Conservation (phyloP, 2,113 vertebrate genomes). For the Ptyas mucosa region DNA sequence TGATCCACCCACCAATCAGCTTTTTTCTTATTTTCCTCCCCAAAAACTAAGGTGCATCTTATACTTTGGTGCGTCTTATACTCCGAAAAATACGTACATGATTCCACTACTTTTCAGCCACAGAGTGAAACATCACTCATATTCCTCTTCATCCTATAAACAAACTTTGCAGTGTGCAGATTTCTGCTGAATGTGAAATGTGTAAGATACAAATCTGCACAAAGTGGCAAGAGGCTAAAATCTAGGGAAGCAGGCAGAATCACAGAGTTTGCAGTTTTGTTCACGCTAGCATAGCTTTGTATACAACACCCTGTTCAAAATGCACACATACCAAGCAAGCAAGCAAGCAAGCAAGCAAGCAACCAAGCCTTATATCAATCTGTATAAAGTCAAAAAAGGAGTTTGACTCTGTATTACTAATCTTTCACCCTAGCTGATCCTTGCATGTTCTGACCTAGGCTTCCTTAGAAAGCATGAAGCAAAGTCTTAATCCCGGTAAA, state of each 20-base stretch:
- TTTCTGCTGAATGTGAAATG: not conserved
- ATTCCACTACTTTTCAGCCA: not conserved
- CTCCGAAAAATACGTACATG: not conserved
- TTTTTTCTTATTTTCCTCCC: no score
- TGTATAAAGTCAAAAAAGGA: not conserved
- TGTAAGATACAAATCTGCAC: not conserved
- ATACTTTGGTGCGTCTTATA: no score
- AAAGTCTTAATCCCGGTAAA: no score
- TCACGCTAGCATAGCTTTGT: not conserved
- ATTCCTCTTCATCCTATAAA: not conserved
- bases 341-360: not conserved
- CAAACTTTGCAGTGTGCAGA: not conserved
- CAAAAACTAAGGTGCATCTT: no score
- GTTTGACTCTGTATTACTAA: not conserved
- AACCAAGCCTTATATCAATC: not conserved
- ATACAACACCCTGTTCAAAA: not conserved
- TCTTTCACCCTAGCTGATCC: not conserved
- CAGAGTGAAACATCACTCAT: not conserved
- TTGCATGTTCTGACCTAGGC: not conserved
- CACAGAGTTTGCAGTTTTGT: no score
- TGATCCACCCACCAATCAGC: no score
- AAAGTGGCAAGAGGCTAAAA: not conserved
- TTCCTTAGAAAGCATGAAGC: no score
- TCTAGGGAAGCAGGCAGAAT: not conserved
- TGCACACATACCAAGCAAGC: not conserved